Evolutionary conservation across 2,888 invertebrate genomes (phyloP).

Genomic region (Chrysotoxum bicinctum): DNA sequence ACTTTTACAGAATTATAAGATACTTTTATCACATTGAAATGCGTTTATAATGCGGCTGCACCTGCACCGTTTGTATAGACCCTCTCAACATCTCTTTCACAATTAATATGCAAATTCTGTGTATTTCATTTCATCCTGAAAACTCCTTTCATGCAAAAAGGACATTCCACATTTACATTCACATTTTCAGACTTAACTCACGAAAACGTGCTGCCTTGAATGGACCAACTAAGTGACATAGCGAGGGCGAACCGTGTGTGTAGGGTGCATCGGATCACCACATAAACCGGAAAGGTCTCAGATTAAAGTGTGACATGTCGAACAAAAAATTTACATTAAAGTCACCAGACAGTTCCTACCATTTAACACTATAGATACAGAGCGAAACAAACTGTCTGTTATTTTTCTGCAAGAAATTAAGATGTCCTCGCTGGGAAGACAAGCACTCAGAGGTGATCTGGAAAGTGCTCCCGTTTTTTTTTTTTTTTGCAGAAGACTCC

Average conservation of each 20-base stretch:
- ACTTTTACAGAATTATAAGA: slow-evolving; percentile 25
- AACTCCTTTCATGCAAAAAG: slow-evolving; percentile 26
- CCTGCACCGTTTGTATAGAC: slow-evolving; percentile 45
- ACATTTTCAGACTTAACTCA: background rate
- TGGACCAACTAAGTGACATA: slow-evolving; percentile 1
- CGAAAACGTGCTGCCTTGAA: slow-evolving; percentile 14
- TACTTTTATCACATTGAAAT: slow-evolving; percentile 52
- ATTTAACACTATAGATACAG: slow-evolving; percentile 51
- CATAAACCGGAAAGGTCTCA: slow-evolving; percentile 66
- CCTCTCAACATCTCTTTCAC: slow-evolving; percentile 30
- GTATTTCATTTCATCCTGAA: background rate
- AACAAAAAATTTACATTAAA: slow-evolving; percentile 73
- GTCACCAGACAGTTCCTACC: slow-evolving; percentile 68
- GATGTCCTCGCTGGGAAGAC: slow-evolving; percentile 67
- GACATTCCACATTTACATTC: slow-evolving; percentile 35
- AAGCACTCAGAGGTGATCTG: slow-evolving; percentile 61
- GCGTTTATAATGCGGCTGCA: slow-evolving; percentile 59
- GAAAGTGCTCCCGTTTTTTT: slow-evolving; percentile 69
- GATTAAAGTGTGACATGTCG: slow-evolving; percentile 73
- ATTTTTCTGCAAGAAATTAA: slow-evolving; percentile 60
- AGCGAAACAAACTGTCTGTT: slow-evolving; percentile 51
- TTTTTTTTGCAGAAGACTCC: background rate
- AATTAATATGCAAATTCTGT: slow-evolving; percentile 68
- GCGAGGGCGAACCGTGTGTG: background rate
- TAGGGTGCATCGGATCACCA: background rate